Percentiles rank a stretch among this genome's conserved stretches.
phyloP scores from a whole-genome alignment of 2,797 vertebrate genomes.

The Aldrovandia affinis region DNA sequence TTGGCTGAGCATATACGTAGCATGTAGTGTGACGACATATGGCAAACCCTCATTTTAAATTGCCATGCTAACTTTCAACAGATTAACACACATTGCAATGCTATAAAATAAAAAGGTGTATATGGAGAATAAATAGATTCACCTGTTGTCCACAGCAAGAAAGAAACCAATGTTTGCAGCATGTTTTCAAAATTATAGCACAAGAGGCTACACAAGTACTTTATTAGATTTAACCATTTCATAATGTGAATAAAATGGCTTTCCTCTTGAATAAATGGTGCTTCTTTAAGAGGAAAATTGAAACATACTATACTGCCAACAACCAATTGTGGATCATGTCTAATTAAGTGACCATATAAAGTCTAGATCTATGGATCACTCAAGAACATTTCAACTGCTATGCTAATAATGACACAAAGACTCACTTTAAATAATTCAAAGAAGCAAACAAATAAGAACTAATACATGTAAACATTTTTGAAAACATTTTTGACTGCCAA shows the following conservation, averaged over 20 bases:
- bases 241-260: neutral
- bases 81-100: slow-evolving; percentile 19
- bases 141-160: neutral
- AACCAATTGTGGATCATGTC: neutral
- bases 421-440: neutral
- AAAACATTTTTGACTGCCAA: neutral
- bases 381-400: neutral
- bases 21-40: slow-evolving; percentile 6
- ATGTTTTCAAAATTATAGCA: neutral
- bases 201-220: neutral
- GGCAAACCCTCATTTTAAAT: slow-evolving; percentile 12
- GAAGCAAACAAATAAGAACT: neutral
- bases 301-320: neutral
- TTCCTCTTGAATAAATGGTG: neutral
- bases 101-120: slow-evolving; percentile 19
- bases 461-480: neutral
- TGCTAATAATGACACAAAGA: neutral
- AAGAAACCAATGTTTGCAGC: neutral
- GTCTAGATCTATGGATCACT: neutral
- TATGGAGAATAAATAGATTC: neutral
- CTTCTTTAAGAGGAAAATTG: neutral
- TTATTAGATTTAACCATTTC: neutral
- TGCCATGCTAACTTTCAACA: slow-evolving; percentile 1
- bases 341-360: neutral
- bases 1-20: neutral